A percentile compares a stretch with the other conserved stretches of the same genome.
Conservation (phyloP, 2,113 vertebrate genomes). For the Alosa alosa region DNA sequence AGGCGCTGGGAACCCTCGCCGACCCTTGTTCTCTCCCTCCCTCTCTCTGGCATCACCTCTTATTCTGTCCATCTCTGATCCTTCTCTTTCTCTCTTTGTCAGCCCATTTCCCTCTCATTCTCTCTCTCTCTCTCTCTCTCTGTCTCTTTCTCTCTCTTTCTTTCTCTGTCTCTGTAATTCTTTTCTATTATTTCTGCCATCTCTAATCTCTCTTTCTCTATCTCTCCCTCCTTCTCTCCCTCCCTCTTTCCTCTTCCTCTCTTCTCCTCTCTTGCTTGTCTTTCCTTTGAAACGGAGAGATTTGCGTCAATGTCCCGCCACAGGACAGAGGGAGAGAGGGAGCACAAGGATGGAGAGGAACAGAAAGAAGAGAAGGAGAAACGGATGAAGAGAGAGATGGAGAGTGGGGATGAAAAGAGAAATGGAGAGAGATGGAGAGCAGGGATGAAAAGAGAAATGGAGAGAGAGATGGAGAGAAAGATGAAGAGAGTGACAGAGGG, state of each 20-base stretch:
- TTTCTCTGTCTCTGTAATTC: background rate
- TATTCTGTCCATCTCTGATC: background rate
- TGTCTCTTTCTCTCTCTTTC: constrained; percentile 4
- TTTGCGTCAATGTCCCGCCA: constrained; percentile 13
- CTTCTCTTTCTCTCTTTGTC: background rate
- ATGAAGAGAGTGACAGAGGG: no score
- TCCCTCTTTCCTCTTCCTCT: background rate
- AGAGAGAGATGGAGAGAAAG: background rate
- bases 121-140: background rate
- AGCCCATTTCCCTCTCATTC: background rate
- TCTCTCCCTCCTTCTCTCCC: constrained; percentile 25
- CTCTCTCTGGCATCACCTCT: background rate
- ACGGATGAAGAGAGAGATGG: background rate
- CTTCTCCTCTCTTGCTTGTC: background rate
- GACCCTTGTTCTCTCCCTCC: constrained; percentile 15
- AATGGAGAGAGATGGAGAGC: background rate
- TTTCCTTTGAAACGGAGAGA: constrained; percentile 20
- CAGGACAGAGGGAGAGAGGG: constrained; percentile 2
- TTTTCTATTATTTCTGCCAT: background rate
- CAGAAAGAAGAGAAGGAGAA: background rate
- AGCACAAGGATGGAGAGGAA: constrained; percentile 10
- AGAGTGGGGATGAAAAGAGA: background rate
- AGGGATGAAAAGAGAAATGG: background rate
- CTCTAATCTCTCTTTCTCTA: constrained; percentile 24
- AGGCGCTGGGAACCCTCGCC: constrained; percentile 7